Conservation (phyloP, 2,888 invertebrate genomes). For the Diaperis boleti region DNA sequence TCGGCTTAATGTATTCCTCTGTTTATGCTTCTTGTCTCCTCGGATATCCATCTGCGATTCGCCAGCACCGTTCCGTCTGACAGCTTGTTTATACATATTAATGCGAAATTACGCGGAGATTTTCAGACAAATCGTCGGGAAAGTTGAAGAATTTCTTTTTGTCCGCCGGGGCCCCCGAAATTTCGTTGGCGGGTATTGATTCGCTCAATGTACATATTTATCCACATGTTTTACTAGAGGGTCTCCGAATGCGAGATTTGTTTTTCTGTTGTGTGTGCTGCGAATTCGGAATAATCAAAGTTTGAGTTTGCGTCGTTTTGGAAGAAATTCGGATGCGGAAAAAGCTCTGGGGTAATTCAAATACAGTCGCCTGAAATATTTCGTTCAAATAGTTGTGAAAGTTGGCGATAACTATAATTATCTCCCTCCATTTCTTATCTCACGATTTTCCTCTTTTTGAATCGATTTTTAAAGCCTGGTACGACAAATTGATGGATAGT, state of each 20-base stretch:
- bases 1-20: conserved; percentile 34
- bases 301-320: neutral
- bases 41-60: conserved; percentile 26
- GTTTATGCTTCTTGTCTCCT: conserved; percentile 32
- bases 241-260: conserved; percentile 1
- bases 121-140: conserved; percentile 13
- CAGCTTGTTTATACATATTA: conserved; percentile 43
- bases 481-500: too few species aligned
- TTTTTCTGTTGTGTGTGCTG: conserved; percentile 2
- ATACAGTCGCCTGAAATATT: too few species aligned
- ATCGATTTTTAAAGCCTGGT: too few species aligned
- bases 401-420: too few species aligned
- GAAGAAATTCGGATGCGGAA: neutral
- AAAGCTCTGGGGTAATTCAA: too few species aligned
- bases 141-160: conserved; percentile 3
- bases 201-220: conserved; percentile 22
- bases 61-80: conserved; percentile 26
- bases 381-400: too few species aligned
- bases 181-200: conserved; percentile 15
- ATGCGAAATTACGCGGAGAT: conserved; percentile 35
- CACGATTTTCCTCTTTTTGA: too few species aligned
- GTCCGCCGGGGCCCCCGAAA: conserved; percentile 9
- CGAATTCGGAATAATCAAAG: conserved; percentile 7
- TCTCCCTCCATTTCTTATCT: too few species aligned
- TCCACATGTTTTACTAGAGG: conserved; percentile 6